These are phyloP conservation scores for Parauchenoglanis ngamensis DNA, from an alignment of 2,797 vertebrate genomes.

Conservation along the genomic window DNA sequence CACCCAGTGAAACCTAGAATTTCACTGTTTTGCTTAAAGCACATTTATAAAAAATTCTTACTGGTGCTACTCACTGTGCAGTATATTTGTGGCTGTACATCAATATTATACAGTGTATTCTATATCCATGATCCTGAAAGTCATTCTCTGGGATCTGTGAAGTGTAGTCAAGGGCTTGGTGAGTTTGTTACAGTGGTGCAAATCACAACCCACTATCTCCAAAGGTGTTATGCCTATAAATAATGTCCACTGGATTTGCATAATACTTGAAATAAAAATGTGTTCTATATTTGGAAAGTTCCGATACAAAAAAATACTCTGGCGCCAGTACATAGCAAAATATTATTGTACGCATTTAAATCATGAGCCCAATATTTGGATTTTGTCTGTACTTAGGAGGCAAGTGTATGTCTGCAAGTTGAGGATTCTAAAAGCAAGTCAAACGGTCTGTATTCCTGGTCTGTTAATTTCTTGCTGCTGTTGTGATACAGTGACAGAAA, in stretches of 20 bases:
- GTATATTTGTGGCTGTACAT: not conserved
- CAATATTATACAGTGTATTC: not conserved
- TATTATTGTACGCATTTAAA: not conserved
- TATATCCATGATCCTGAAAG: not conserved
- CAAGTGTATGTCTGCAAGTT: not conserved
- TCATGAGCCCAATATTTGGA: not conserved
- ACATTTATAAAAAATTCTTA: not conserved
- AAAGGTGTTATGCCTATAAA: not conserved
- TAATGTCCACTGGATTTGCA: not conserved
- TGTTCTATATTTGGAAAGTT: not conserved
- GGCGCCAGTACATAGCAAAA: not conserved
- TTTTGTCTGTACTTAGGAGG: not conserved
- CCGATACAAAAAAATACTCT: not conserved
- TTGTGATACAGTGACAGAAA: not conserved
- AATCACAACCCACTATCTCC: not conserved
- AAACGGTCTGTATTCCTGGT: not conserved
- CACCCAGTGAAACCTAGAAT: not conserved
- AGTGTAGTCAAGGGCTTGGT: not conserved
- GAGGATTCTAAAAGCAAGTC: not conserved
- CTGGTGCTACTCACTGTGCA: not conserved
- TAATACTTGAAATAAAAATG: not conserved
- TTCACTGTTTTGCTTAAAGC: conserved; percentile 10
- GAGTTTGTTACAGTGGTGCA: not conserved
- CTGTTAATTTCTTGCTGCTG: not conserved
- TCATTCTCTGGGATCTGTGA: not conserved